phyloP scores from a whole-genome alignment of 1,140 invertebrate genomes.

The Mercenaria mercenaria region DNA sequence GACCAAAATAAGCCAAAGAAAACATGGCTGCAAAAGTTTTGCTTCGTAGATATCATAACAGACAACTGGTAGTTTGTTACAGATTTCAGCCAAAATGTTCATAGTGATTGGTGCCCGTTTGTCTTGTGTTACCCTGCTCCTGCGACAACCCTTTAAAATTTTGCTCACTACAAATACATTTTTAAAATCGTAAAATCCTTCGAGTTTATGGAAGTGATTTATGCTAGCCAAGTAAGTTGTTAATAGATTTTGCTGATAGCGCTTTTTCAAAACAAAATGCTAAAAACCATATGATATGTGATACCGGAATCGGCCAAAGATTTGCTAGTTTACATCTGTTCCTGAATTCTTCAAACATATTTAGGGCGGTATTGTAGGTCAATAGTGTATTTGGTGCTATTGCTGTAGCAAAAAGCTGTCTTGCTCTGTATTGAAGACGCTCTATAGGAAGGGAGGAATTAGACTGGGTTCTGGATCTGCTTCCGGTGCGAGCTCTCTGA shows the following conservation, averaged over 20 bases:
- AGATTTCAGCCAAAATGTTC: neutral
- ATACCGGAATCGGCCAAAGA: too few relatives aligned
- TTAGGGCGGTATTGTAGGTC: too few relatives aligned
- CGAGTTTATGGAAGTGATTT: too few relatives aligned
- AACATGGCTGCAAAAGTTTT: neutral
- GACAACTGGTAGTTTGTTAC: neutral
- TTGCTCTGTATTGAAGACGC: neutral
- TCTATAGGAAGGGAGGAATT: conserved; percentile 14
- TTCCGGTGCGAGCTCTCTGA: conserved; percentile 33
- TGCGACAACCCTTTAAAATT: neutral
- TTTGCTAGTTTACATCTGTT: too few relatives aligned
- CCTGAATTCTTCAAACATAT: neutral
- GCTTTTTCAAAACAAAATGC: neutral
- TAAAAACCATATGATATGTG: neutral
- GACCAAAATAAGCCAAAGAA: neutral
- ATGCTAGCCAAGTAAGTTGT: neutral
- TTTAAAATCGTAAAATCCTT: neutral
- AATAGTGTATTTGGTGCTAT: neutral
- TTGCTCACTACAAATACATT: neutral
- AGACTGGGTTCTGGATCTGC: neutral
- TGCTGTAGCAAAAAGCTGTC: neutral
- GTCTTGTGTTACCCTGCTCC: too few relatives aligned
- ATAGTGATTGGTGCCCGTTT: neutral
- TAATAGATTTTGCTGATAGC: neutral
- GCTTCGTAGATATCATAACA: neutral